These are phyloP conservation scores for Ferdinandea cuprea DNA, from an alignment of 2,888 invertebrate genomes.

Conservation along the genomic window DNA sequence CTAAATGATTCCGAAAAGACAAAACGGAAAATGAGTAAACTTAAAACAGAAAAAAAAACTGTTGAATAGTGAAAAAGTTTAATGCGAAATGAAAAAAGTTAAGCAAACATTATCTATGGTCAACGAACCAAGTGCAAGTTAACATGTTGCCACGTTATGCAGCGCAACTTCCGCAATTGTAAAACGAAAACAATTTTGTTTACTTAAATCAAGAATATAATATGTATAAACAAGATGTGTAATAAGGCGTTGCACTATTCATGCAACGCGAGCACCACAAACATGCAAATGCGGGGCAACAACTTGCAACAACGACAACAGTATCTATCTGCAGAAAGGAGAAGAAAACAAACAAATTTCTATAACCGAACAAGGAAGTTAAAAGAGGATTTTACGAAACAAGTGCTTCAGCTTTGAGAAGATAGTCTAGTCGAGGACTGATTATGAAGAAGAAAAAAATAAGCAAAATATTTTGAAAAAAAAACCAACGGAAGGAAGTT, in stretches of 20 bases:
- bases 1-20: constrained; percentile 73
- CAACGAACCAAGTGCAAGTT: constrained; percentile 56
- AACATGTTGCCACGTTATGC: constrained; percentile 25
- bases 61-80: background rate
- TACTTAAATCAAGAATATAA: constrained; percentile 49
- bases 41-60: background rate
- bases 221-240: constrained; percentile 9
- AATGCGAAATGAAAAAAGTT: background rate
- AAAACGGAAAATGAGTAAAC: constrained; percentile 20
- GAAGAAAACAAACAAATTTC: constrained; percentile 16
- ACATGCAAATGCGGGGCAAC: constrained; percentile 44
- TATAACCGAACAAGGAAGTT: constrained; percentile 61
- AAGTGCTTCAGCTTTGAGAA: constrained; percentile 49
- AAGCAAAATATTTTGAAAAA: background rate
- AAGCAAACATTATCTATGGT: constrained; percentile 53
- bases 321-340: no score
- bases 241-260: constrained; percentile 38
- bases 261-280: constrained; percentile 31
- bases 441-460: constrained; percentile 26
- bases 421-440: constrained; percentile 51
- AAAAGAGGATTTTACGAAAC: constrained; percentile 15
- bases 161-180: constrained; percentile 58
- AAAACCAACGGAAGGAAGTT: constrained; percentile 20
- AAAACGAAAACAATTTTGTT: constrained; percentile 27
- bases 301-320: constrained; percentile 18